Evolutionary conservation across 1,140 invertebrate species (phyloP).

Genomic region (Diploscapter pachys): DNA sequence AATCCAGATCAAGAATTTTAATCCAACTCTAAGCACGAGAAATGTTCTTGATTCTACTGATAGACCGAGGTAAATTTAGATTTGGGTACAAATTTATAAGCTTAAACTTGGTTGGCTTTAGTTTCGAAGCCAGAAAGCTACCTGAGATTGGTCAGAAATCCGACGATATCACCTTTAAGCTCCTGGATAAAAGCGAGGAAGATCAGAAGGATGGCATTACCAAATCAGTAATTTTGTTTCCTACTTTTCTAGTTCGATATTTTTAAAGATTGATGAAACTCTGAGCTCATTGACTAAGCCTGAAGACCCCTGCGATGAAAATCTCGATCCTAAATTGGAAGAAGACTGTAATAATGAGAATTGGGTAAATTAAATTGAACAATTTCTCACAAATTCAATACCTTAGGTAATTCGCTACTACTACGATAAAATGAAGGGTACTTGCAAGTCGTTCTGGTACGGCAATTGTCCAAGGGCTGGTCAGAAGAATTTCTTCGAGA

Average conservation of each 20-base stretch:
- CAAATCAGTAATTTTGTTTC: not conserved
- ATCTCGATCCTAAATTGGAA: slow-evolving; percentile 23
- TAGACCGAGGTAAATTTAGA: no score
- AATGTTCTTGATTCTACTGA: no score
- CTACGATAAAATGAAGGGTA: slow-evolving; percentile 15
- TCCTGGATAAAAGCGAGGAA: not conserved
- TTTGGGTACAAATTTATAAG: no score
- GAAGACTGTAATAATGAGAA: slow-evolving; percentile 28
- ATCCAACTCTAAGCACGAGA: not conserved
- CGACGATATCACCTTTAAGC: no score
- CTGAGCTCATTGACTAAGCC: not conserved
- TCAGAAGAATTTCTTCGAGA: slow-evolving; percentile 44
- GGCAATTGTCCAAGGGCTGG: slow-evolving; percentile 43
- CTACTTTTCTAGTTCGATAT: not conserved
- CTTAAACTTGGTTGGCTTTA: no score
- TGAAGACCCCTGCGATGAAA: slow-evolving; percentile 28
- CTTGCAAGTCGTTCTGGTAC: slow-evolving; percentile 49
- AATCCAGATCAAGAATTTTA: not conserved
- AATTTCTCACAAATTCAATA: not conserved
- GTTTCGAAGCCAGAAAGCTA: no score
- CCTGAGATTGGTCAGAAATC: no score
- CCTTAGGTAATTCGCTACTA: slow-evolving; percentile 13
- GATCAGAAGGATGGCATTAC: not conserved
- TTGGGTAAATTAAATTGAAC: slow-evolving; percentile 1
- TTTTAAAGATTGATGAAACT: slow-evolving; percentile 6